Base-by-base conservation (phyloP, 2,888 invertebrate species). In the Andrena dorsata region DNA sequence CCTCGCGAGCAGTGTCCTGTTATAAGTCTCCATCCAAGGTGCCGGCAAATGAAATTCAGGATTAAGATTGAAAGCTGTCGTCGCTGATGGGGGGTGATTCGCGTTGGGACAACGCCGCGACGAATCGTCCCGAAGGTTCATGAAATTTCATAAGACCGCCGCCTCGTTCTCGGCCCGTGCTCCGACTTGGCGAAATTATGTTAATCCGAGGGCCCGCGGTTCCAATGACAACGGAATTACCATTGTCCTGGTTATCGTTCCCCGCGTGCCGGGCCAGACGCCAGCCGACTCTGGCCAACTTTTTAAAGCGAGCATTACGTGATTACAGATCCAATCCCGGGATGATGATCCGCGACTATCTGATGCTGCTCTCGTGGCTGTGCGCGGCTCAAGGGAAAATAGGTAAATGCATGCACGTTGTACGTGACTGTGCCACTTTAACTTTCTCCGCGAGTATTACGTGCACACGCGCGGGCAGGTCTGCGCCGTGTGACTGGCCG, bases 341-440 rank as follows among this genome's bases (percentile, higher is more conserved):
- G 88, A 93, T 92, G 86, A 93, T 93, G 93, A 92, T 93, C 85
- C 92, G 92, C 79, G 90, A 92, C 85, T 93, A 92, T 86, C 86
- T 93, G 88, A 80, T 93, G 87, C 88, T 93, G 76, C 86, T 93
- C 71, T 92, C 91, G 80, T 93, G 92, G 92, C 88, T 93, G 65
- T 93, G 92, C 86, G 91, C 90, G 74, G 93, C 92, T 47, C 91
- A 92, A 75, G 93, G 93, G 70, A 92, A 93, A 85, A 93, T 91
- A 90, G 93, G 93, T 90, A 80, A 92, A 91, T 90, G 58, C 30
- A 63, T 72, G 81, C 66, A 60, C 49, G 26, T 5, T 28, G 47
- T 49, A 60, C 35, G 32, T 63, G 63, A 23, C 63, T 41, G 35
- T 32, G 30, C 23, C 23, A 26, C 56, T 23, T 41, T 16, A 16